Conservation (phyloP, 1,140 invertebrate genomes). For the Atopsyche davidsoni region DNA sequence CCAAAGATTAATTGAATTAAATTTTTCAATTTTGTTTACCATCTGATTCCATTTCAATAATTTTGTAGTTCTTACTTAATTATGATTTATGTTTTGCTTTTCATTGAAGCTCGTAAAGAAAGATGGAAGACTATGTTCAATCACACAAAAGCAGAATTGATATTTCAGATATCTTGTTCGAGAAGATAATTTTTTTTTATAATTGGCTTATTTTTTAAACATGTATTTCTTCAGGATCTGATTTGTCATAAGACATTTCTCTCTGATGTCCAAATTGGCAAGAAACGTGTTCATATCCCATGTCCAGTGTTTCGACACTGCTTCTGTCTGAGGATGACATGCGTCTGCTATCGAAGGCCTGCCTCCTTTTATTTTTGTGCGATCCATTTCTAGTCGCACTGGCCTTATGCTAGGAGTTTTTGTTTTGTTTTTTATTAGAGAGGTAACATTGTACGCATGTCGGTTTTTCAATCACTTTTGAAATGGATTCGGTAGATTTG, state of each 20-base stretch:
- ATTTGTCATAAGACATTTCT: constrained; percentile 18
- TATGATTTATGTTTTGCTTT: too few species aligned
- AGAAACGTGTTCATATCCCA: constrained; percentile 14
- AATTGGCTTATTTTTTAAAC: constrained; percentile 25
- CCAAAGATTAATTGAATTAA: too few species aligned
- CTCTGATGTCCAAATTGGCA: constrained; percentile 17
- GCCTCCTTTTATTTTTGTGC: constrained; percentile 45
- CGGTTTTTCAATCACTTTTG: constrained; percentile 54
- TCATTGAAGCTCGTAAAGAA: too few species aligned
- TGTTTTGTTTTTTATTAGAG: constrained; percentile 52
- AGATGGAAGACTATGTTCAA: too few species aligned
- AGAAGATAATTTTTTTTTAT: too few species aligned
- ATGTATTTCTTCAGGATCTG: constrained; percentile 26
- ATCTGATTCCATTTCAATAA: too few species aligned
- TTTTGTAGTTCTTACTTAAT: too few species aligned
- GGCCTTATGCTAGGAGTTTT: constrained; percentile 55
- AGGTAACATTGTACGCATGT: constrained; percentile 61
- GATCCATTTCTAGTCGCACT: constrained; percentile 44
- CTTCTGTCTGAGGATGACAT: constrained; percentile 43
- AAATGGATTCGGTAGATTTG: constrained; percentile 47
- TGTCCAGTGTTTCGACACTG: constrained; percentile 43
- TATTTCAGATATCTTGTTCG: too few species aligned
- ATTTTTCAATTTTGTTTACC: too few species aligned
- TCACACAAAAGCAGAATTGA: too few species aligned
- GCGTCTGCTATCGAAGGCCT: constrained; percentile 35